A percentile compares a stretch with the other conserved stretches of the same genome.
Conservation (phyloP, 2,113 vertebrate genomes). For the Centropus unirufus region DNA sequence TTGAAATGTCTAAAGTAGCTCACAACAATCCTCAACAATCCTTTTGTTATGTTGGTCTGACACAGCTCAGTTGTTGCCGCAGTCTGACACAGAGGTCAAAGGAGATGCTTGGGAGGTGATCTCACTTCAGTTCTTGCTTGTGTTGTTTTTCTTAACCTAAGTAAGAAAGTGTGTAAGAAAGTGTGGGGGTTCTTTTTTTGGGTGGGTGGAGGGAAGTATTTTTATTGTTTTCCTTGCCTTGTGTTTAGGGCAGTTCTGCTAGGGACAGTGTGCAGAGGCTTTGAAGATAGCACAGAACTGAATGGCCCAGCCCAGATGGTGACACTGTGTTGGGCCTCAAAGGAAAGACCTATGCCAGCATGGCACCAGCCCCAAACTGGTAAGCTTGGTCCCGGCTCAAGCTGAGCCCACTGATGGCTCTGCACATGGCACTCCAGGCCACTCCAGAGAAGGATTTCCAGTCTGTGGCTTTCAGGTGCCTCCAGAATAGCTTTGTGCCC, state of each 20-base stretch:
- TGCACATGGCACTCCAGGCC: background rate
- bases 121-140: background rate
- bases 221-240: background rate
- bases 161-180: background rate
- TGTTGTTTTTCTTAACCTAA: conserved; percentile 9
- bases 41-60: background rate
- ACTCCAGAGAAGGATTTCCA: background rate
- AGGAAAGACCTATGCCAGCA: background rate
- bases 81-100: background rate
- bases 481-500: background rate
- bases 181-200: background rate
- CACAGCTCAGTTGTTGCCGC: background rate
- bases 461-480: background rate
- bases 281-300: background rate
- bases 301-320: background rate
- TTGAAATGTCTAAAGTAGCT: background rate
- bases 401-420: background rate
- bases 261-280: background rate
- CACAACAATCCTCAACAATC: no score
- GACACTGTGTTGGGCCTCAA: background rate
- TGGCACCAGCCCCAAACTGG: background rate
- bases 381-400: background rate
- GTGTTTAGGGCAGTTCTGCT: background rate
- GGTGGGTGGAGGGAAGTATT: background rate
- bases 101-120: background rate